A percentile compares a stretch with the other conserved stretches of the same genome.
These are phyloP conservation scores for Chionomys nivalis DNA, from an alignment of 2,113 vertebrate species.

Conservation along the genomic window DNA sequence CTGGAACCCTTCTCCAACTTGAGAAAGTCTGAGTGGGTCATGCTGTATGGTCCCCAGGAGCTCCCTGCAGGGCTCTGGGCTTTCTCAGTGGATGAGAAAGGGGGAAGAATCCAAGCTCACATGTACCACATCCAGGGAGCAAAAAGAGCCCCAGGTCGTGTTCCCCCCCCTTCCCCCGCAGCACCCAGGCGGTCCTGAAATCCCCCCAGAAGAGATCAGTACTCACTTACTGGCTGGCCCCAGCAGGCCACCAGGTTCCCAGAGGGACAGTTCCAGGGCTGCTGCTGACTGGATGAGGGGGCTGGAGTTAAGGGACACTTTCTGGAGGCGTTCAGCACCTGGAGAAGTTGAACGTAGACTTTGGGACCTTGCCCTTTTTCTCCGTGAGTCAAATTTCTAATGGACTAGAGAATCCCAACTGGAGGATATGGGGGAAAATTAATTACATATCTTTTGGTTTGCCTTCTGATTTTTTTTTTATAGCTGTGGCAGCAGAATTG, in stretches of 20 bases:
- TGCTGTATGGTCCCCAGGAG: not conserved
- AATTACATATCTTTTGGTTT: conserved; percentile 62
- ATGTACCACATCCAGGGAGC: not conserved
- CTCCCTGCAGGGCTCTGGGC: not conserved
- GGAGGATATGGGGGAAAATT: conserved; percentile 23
- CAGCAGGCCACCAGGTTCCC: not conserved
- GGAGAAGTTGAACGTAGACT: not conserved
- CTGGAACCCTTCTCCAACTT: not conserved
- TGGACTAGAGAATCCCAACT: conserved; percentile 26
- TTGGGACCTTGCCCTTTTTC: not conserved
- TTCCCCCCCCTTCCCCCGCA: fast-evolving
- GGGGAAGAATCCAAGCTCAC: not conserved
- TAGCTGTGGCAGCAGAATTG: conserved; percentile 55
- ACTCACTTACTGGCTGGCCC: not conserved
- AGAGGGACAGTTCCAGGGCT: not conserved
- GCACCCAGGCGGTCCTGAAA: not conserved
- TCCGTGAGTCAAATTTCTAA: conserved; percentile 52
- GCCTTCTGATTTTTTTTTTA: conserved; percentile 16
- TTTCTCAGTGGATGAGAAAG: not conserved
- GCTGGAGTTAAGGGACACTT: not conserved
- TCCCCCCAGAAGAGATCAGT: not conserved
- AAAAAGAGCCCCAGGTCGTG: not conserved
- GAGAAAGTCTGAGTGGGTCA: not conserved
- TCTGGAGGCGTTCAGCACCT: not conserved
- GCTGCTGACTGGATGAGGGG: no score